Evolutionary conservation across 2,888 invertebrate species (phyloP), one percentile per base, ranked within the genome.

Genomic region (Apamea crenata): DNA sequence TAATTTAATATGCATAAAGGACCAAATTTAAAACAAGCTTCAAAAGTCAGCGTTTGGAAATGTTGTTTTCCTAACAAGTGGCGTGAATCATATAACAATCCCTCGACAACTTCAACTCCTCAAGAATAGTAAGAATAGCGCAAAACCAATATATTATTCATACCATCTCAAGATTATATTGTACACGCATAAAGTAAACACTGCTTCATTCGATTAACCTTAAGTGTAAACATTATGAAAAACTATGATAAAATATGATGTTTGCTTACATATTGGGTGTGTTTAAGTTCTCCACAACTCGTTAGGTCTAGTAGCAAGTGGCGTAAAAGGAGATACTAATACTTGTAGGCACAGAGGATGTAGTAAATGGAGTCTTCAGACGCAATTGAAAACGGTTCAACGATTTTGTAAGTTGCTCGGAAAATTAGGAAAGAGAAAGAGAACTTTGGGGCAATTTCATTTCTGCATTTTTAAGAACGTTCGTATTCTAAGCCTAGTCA

Each of bases 181-280:
- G 80, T 80, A 80, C 67, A 85, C 40, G n/a, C 56, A 72, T 66
- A 56, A 66, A 73, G 67, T 56, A 63, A 73, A 77, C 70, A 83
- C 67, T 71, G 65, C 47, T 84, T 77, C 76, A 81, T 81, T 80
- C 56, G 32, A 84, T 86, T 87, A 81, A 59, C 88, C 87, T 67
- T 67, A 87, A 80, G 47, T 59, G 36, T 74, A 87, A 87, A 87
- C 81, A 87, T 87, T 87, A 87, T 87, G 81, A 87, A 87, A 83
- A 87, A 83, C 14, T 87, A 87, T 87, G 87, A 63, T 84, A 82
- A 85, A 80, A 78, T 87, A 88, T 87, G 44, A 84, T 82, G 82
- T 86, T 78, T 59, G 25, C 67, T 73, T 65, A 77, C 83, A 56
- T 84, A 86, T 77, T 78, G 81, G 85, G 72, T 74, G 32, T 78